phyloP scores from a whole-genome alignment of 2,113 vertebrate genomes.

The Cardinalis cardinalis region DNA sequence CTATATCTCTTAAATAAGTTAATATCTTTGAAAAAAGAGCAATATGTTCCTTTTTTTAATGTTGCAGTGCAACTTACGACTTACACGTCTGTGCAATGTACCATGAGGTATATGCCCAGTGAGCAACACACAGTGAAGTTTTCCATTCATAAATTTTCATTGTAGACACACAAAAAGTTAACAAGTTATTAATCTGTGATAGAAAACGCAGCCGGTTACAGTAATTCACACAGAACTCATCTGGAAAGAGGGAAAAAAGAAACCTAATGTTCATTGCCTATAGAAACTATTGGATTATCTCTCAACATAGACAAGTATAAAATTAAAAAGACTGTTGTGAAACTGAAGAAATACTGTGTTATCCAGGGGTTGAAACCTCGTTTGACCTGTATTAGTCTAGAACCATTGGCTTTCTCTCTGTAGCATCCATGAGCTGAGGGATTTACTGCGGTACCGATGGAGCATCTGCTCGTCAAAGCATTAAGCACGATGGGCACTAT shows the following conservation, averaged over 20 bases:
- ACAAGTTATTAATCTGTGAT: constrained; percentile 67
- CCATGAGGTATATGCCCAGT: constrained; percentile 87
- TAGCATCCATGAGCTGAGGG: neutral
- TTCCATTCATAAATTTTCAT: constrained; percentile 83
- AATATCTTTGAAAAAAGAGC: constrained; percentile 90
- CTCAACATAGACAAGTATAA: constrained; percentile 62
- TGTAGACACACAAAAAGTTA: constrained; percentile 78
- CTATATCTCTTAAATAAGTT: constrained; percentile 81
- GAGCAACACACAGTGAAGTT: constrained; percentile 89
- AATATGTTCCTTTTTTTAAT: constrained; percentile 92
- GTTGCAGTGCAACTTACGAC: constrained; percentile 94
- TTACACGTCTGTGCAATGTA: constrained; percentile 91
- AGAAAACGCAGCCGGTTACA: constrained; percentile 64
- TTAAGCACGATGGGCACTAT: neutral
- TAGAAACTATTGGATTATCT: constrained; percentile 60
- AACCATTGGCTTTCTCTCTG: constrained; percentile 34
- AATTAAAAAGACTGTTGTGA: constrained; percentile 65
- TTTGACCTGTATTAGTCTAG: constrained; percentile 32
- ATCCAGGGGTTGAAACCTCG: constrained; percentile 70
- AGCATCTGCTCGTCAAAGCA: neutral
- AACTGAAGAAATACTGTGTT: constrained; percentile 61
- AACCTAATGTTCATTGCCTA: constrained; percentile 57
- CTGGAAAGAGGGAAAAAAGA: constrained; percentile 49
- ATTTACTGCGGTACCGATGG: fast-evolving
- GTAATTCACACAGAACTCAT: constrained; percentile 61